A percentile compares a stretch with the other conserved stretches of the same genome.
Conservation (phyloP, 2,888 invertebrate species). For the Chironomus tentans region DNA sequence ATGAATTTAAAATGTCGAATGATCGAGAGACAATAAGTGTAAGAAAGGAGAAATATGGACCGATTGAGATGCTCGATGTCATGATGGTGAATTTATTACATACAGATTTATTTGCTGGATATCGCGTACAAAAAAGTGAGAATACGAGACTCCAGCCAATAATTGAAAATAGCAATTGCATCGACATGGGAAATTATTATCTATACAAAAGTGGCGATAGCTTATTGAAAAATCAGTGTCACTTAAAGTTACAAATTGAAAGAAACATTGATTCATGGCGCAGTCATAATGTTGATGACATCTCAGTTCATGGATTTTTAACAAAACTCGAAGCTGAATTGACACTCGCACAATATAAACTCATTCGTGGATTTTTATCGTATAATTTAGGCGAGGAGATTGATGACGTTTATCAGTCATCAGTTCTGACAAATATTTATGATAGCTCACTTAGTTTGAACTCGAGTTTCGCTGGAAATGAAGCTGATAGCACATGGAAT, state of each 20-base stretch:
- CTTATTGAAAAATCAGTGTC: slow-evolving; percentile 72
- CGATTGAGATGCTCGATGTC: slow-evolving; percentile 48
- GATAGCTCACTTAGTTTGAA: slow-evolving; percentile 19
- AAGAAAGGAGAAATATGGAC: slow-evolving; percentile 37
- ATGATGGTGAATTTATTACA: slow-evolving; percentile 57
- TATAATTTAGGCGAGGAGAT: slow-evolving; percentile 85
- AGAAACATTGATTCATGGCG: slow-evolving; percentile 60
- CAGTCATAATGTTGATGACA: slow-evolving; percentile 60
- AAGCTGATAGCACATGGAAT: slow-evolving; percentile 53
- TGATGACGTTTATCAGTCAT: slow-evolving; percentile 48
- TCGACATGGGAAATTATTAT: slow-evolving; percentile 38
- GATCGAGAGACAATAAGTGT: slow-evolving; percentile 47
- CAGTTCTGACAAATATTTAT: slow-evolving; percentile 26
- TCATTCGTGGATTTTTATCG: slow-evolving; percentile 75
- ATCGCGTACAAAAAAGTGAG: slow-evolving; percentile 31
- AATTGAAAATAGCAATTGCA: slow-evolving; percentile 29
- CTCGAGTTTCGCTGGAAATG: not conserved
- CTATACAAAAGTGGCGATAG: slow-evolving; percentile 48
- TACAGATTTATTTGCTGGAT: slow-evolving; percentile 59
- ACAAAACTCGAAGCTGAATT: slow-evolving; percentile 75
- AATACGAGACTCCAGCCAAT: not conserved
- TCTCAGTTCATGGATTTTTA: slow-evolving; percentile 74
- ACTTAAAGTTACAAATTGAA: slow-evolving; percentile 70
- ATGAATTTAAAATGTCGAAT: slow-evolving; percentile 60
- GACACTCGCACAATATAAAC: slow-evolving; percentile 75